Conservation (phyloP, 2,888 invertebrate genomes). For the Tanytarsus gracilentus region DNA sequence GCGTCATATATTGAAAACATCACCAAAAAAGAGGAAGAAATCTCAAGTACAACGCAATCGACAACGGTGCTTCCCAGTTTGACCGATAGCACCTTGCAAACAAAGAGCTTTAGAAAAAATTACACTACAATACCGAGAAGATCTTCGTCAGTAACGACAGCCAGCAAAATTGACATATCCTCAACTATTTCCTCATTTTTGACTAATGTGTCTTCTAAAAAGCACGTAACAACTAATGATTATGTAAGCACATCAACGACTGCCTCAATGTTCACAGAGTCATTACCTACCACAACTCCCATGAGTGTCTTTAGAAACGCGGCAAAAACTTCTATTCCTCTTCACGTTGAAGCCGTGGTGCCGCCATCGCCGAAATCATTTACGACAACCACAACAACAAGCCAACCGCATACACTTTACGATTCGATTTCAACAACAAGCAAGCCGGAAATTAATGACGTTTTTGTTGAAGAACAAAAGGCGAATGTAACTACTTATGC, state of each 20-base stretch:
- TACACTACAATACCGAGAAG: conserved; percentile 19
- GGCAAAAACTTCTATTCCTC: conserved; percentile 30
- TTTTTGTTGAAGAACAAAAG: conserved; percentile 50
- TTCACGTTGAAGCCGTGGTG: conserved; percentile 31
- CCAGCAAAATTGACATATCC: conserved; percentile 8
- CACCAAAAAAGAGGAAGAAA: conserved; percentile 15
- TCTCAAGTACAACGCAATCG: background rate
- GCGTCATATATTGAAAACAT: background rate
- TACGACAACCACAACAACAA: background rate
- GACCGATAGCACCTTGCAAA: too few species aligned
- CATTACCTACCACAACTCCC: conserved; percentile 35
- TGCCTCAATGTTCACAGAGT: conserved; percentile 35
- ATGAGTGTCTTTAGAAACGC: conserved; percentile 33
- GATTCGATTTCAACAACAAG: conserved; percentile 4
- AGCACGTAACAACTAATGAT: background rate
- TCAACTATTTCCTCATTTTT: conserved; percentile 5
- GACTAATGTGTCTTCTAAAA: background rate
- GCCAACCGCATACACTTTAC: background rate
- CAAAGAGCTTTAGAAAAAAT: background rate
- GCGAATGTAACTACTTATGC: too few species aligned
- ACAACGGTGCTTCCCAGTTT: background rate
- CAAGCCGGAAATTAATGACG: conserved; percentile 40
- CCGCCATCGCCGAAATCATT: background rate
- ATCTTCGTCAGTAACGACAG: conserved; percentile 11
- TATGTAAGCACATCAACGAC: conserved; percentile 30